phyloP scores from a whole-genome alignment of 35 echinoderm and acorn worm genomes.

The Hemicentrotus pulcherrimus region DNA sequence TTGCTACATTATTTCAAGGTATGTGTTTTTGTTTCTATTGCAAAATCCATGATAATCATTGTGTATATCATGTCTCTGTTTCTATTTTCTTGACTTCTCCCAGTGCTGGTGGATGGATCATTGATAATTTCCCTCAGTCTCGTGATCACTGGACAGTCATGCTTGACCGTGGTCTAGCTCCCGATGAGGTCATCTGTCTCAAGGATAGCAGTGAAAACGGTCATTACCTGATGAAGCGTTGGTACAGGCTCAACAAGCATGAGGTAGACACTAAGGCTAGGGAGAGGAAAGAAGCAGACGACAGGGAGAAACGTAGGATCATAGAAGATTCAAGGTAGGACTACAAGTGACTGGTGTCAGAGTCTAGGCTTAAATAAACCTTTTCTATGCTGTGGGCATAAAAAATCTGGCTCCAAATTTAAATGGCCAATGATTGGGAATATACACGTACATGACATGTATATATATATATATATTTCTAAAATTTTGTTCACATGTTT shows the following conservation, averaged over 20 bases:
- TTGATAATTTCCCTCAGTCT: constrained; percentile 96
- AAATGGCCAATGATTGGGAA: not conserved
- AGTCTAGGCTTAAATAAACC: not conserved
- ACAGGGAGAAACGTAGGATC: constrained; percentile 80
- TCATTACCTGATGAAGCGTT: constrained; percentile 79
- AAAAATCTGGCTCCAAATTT: not conserved
- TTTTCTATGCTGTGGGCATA: not conserved
- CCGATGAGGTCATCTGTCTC: constrained; percentile 93
- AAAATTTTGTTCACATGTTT: too few relatives aligned
- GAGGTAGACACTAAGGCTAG: constrained; percentile 89
- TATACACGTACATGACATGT: too few relatives aligned
- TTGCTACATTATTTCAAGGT: too few relatives aligned
- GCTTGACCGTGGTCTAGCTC: constrained; percentile 87
- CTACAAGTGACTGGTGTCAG: not conserved
- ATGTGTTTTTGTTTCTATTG: not conserved
- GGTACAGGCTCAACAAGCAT: constrained; percentile 96
- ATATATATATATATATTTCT: too few relatives aligned
- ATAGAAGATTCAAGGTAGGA: constrained; percentile 89
- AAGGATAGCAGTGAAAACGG: constrained; percentile 86
- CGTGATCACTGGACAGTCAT: constrained; percentile 93
- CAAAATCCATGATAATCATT: not conserved
- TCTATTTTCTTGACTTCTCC: not conserved
- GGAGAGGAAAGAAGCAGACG: constrained; percentile 82
- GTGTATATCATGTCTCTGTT: not conserved
- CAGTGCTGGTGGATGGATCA: constrained; percentile 97